Conservation (phyloP, 2,113 vertebrate genomes). For the Clinocottus analis region DNA sequence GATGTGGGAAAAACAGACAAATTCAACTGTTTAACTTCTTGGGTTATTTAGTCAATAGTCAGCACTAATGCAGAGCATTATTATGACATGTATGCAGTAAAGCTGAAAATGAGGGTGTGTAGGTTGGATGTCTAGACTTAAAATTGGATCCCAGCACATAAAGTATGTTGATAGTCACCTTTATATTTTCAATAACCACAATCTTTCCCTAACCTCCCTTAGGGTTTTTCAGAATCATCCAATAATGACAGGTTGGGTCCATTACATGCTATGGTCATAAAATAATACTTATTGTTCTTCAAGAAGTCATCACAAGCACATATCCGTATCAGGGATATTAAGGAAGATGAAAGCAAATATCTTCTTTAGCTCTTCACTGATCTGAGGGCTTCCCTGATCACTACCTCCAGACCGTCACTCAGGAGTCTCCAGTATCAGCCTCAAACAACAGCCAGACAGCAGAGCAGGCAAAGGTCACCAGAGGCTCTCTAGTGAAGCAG, state of each 20-base stretch:
- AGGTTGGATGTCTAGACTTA: background rate
- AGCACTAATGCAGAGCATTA: background rate
- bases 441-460: constrained; percentile 65
- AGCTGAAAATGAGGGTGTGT: background rate
- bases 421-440: constrained; percentile 61
- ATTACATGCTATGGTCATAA: background rate
- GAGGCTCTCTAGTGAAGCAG: constrained; percentile 56
- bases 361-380: constrained; percentile 35
- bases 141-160: background rate
- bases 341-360: constrained; percentile 51
- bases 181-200: background rate
- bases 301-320: background rate
- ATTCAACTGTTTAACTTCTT: background rate
- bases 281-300: constrained; percentile 1
- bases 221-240: background rate
- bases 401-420: constrained; percentile 55
- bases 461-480: constrained; percentile 74
- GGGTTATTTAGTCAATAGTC: background rate
- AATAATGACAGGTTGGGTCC: background rate
- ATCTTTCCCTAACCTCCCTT: background rate
- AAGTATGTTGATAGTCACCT: background rate
- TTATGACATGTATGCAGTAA: background rate
- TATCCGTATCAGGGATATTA: constrained; percentile 19
- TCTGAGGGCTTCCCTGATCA: constrained; percentile 52
- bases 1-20: background rate